Conservation (phyloP, 2,113 vertebrate genomes). For the Labrus mixtus region DNA sequence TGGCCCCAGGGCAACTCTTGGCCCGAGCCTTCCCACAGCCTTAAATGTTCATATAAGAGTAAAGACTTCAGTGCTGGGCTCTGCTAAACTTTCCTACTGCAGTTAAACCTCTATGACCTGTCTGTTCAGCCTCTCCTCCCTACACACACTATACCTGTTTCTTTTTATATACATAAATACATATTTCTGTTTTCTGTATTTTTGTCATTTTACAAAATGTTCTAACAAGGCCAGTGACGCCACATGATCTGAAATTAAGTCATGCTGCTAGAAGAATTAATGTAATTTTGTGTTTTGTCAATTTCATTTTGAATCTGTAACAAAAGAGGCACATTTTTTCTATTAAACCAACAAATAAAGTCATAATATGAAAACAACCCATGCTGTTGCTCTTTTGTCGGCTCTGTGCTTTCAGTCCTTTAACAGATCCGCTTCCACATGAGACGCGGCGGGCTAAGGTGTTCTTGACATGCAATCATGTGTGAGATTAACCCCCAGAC, state of each 20-base stretch:
- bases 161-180: not conserved
- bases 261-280: conserved; percentile 75
- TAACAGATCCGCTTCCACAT: conserved; percentile 10
- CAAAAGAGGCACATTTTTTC: conserved; percentile 67
- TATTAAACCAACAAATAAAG: conserved; percentile 78
- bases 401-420: conserved; percentile 2
- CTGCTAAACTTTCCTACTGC: conserved; percentile 48
- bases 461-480: conserved; percentile 1
- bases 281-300: conserved; percentile 55
- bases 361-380: conserved; percentile 60
- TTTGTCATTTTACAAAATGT: conserved; percentile 36
- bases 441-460: conserved; percentile 6
- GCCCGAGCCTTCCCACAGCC: conserved; percentile 27
- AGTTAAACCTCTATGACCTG: conserved; percentile 59
- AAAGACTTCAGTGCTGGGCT: conserved; percentile 30
- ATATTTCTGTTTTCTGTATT: conserved; percentile 9
- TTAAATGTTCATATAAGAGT: conserved; percentile 38
- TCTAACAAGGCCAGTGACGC: conserved; percentile 62
- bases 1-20: conserved; percentile 7
- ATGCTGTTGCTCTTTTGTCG: conserved; percentile 33
- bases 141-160: conserved; percentile 24
- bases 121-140: conserved; percentile 36
- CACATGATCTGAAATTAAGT: conserved; percentile 64
- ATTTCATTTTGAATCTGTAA: conserved; percentile 70
- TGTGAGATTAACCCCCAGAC: conserved; percentile 35